Base-by-base conservation (phyloP, 1,140 invertebrate species). In the Patella vulgata region DNA sequence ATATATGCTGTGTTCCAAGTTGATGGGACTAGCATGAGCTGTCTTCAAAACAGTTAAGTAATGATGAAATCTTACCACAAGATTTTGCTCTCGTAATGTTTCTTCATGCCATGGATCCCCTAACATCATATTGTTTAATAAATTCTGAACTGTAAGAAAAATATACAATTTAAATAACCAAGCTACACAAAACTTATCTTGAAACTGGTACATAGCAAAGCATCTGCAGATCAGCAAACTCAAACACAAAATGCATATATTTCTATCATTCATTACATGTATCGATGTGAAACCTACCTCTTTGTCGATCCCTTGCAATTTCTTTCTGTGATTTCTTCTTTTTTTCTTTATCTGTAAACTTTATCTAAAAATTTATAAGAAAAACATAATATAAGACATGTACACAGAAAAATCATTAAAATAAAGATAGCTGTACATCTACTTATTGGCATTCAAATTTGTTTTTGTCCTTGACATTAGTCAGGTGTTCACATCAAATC, bases 81-180 rank as follows among this genome's bases (percentile, higher is more conserved):
- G 53, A 31, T 40, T 55, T 46, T 61, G 56, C 9, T 68, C 60
- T 28, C 60, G 60, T 8, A 68, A 30, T n/a, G 53, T 39, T 14
- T 66, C 63, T 30, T 68, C 61, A 59, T 77, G 70, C 73, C 73
- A 77, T 0, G 73, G 73, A 59, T 77, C 66, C n/a, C 66, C 66
- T 9, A 75, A 65, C 39, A 66, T 55, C 62, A 71, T 71, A 21
- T 66, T 71, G 17, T 70, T 44, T 42, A 75, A 50, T 4, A 43
- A 52, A 25, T 61, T 70, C 52, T 74, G 63, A 51, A 66, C 72
- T 72, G 62, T 27, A 27, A 50, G 21, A 40, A n/a, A n/a, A n/a
- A n/a, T n/a, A n/a, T n/a, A n/a, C n/a, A n/a, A n/a, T n/a, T n/a
- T n/a, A n/a, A n/a, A n/a, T n/a, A n/a, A n/a, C n/a, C n/a, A n/a